A percentile compares a stretch with the other conserved stretches of the same genome.
Evolutionary conservation across 2,888 invertebrate species (phyloP).

Genomic region (Volucella inflata): DNA sequence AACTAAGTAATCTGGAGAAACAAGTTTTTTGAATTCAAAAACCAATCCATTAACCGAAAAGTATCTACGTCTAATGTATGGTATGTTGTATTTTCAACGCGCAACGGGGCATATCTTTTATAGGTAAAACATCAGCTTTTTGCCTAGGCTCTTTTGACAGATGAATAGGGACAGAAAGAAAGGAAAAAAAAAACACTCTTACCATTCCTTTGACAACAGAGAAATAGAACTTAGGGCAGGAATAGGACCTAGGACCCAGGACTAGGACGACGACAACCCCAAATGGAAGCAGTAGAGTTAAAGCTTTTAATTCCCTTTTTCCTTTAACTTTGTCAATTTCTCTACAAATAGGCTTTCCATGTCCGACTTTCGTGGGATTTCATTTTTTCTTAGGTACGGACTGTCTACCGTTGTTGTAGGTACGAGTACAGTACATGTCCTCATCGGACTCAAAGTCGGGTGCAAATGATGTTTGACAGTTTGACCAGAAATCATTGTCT

Average conservation of each 20-base stretch:
- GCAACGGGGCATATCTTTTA: background rate
- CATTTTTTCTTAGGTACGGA: background rate
- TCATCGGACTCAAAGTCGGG: background rate
- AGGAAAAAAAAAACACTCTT: background rate
- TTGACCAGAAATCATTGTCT: slow-evolving; percentile 18
- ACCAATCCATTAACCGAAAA: slow-evolving; percentile 52
- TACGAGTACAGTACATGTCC: too few relatives aligned
- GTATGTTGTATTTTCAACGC: background rate
- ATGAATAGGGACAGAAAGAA: background rate
- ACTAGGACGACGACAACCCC: too few relatives aligned
- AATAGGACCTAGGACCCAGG: too few relatives aligned
- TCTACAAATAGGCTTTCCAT: slow-evolving; percentile 38
- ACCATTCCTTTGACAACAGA: background rate
- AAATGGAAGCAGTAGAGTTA: background rate
- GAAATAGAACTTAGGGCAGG: too few relatives aligned
- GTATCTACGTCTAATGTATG: background rate
- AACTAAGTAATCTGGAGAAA: slow-evolving; percentile 22
- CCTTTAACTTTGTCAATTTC: slow-evolving; percentile 30
- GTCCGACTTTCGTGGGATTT: slow-evolving; percentile 21
- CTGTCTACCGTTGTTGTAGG: background rate
- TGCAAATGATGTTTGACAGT: slow-evolving; percentile 45
- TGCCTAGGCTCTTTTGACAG: slow-evolving; percentile 2
- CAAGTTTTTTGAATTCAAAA: slow-evolving; percentile 25
- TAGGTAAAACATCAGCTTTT: background rate
- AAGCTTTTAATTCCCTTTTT: slow-evolving; percentile 8